Base-by-base conservation (phyloP, 2,113 vertebrate species). In the Vireo altiloquus region DNA sequence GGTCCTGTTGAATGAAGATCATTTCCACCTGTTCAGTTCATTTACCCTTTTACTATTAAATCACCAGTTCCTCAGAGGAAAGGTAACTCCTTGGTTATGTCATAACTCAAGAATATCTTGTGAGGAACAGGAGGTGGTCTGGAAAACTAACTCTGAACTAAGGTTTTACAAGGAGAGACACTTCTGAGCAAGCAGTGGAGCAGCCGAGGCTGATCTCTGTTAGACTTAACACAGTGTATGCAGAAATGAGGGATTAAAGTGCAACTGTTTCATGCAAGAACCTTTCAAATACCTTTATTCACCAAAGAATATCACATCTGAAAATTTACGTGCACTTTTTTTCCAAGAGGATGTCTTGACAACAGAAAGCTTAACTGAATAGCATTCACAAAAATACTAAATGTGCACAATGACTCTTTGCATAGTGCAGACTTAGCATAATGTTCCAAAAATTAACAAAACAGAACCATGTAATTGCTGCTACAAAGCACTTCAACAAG, bases 401-500 rank as follows among this genome's bases (percentile, higher is more conserved):
- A 53, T 35, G 57, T 44, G 60, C 47, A 69, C 53, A 77, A 50
- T 0, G 0, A 77, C 69, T 35, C 52, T 96, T 65, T 92, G 54
- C 47, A 72, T 49, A 80, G 86, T 80, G 68, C 50, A 87, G 79
- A 83, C 49, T 47, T n/a, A 79, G 50, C 75, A 57, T 70, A 85
- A 84, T 66, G 66, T 75, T 92, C 87, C n/a, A 69, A 78, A 94
- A 92, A 75, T 49, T 72, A 83, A 70, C 63, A 68, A 80, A 91
- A 19, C 22, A 61, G 59, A 89, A 33, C 23, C 13, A 15, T 13
- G 11, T 70, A 87, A 87, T 74, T 61, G 78, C 76, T 86, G 39
- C 91, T 82, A 91, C 68, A 94, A 96, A 84, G 28, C 35, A 27
- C 54, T 76, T 86, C 78, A 75, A 93, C 63, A 92, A 85, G 54